phyloP scores from a whole-genome alignment of 2,888 invertebrate genomes.

The Campaea margaritaria region DNA sequence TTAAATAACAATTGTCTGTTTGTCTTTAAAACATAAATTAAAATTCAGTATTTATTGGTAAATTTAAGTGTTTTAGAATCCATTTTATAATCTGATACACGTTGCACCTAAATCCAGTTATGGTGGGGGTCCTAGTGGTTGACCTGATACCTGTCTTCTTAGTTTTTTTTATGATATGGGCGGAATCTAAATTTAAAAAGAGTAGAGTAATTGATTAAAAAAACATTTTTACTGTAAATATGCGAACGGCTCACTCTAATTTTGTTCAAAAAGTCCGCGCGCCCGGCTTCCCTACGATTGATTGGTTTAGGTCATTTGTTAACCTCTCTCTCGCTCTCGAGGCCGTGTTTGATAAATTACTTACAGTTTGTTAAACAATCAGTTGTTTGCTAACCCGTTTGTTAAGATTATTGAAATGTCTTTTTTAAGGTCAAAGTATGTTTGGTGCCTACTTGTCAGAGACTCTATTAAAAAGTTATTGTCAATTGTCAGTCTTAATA shows the following conservation, averaged over 20 bases:
- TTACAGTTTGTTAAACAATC: conserved; percentile 48
- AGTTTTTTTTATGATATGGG: no score
- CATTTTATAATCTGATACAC: no score
- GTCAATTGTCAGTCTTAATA: no score
- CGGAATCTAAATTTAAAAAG: no score
- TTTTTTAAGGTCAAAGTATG: background rate
- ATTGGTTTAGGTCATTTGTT: conserved; percentile 62
- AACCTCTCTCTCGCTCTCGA: conserved; percentile 43
- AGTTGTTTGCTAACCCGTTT: conserved; percentile 46
- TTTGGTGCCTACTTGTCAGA: conserved; percentile 11
- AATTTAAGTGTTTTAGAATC: no score
- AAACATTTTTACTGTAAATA: background rate
- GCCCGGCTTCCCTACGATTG: conserved; percentile 38
- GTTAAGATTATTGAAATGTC: conserved; percentile 2
- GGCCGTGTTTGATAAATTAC: conserved; percentile 49
- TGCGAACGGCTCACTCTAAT: background rate
- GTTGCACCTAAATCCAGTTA: no score
- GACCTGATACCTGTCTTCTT: no score
- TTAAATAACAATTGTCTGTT: no score
- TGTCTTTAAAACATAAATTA: no score
- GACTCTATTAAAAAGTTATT: no score
- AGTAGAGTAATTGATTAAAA: background rate
- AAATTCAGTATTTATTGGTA: no score
- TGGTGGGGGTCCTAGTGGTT: no score
- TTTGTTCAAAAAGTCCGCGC: background rate